phyloP scores from a whole-genome alignment of 2,888 invertebrate genomes.

The Pemphredon lugubris region DNA sequence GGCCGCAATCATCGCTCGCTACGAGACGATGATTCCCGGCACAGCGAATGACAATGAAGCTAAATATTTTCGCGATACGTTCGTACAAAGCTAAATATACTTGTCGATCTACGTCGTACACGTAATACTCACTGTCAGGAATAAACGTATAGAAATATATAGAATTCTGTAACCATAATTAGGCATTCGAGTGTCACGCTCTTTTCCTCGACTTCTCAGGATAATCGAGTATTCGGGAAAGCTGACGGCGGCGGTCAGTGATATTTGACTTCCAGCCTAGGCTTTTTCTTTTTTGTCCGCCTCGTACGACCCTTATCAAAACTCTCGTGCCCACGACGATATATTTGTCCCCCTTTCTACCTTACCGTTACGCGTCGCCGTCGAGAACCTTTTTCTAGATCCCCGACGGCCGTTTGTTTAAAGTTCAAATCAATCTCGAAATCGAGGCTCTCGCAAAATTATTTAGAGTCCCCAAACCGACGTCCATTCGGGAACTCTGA shows the following conservation, averaged over 20 bases:
- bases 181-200: conserved; percentile 3
- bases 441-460: conserved; percentile 32
- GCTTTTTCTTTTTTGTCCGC: conserved; percentile 8
- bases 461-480: conserved; percentile 18
- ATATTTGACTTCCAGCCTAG: conserved; percentile 52
- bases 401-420: too few species aligned
- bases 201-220: background rate
- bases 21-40: conserved; percentile 4
- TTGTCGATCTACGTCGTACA: conserved; percentile 13
- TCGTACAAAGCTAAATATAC: conserved; percentile 21
- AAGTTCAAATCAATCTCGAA: conserved; percentile 11
- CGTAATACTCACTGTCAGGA: conserved; percentile 17
- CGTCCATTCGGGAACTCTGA: background rate
- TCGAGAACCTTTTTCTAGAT: too few species aligned
- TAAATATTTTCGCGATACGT: conserved; percentile 10
- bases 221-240: background rate
- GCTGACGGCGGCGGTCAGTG: background rate
- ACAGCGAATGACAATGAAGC: conserved; percentile 16
- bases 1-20: background rate
- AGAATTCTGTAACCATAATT: conserved; percentile 24
- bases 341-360: background rate
- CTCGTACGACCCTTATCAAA: too few species aligned
- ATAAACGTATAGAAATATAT: conserved; percentile 42
- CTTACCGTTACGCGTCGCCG: background rate
- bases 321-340: too few species aligned